Evolutionary conservation across 37 sponge, comb jelly and placozoan species (phyloP).

Genomic region (Dysidea cf. avara): DNA sequence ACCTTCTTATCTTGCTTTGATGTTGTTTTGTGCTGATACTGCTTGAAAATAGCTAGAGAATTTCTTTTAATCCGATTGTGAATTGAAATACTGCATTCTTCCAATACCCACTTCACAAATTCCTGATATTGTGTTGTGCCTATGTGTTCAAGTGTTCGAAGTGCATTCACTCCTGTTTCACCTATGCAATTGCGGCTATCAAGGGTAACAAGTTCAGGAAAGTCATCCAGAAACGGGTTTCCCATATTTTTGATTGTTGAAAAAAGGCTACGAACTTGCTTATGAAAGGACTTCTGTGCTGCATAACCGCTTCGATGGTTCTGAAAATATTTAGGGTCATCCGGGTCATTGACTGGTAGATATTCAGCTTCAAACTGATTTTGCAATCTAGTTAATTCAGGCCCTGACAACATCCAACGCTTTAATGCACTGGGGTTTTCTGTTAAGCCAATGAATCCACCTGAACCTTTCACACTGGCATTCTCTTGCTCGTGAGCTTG

Average conservation of each 20-base stretch:
- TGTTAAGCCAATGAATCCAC: constrained; percentile 10
- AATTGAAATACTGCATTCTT: constrained; percentile 19
- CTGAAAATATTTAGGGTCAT: neutral
- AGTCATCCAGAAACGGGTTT: constrained; percentile 3
- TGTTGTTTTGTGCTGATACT: constrained; percentile 1
- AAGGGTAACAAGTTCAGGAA: constrained; percentile 11
- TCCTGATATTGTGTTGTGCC: constrained; percentile 13
- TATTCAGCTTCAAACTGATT: constrained; percentile 23
- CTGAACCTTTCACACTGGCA: neutral
- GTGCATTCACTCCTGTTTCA: neutral
- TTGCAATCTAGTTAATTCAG: constrained; percentile 10
- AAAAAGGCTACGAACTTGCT: neutral
- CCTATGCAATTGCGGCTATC: neutral
- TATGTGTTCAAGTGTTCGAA: neutral
- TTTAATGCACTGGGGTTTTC: constrained; percentile 10
- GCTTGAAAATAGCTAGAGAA: constrained; percentile 4
- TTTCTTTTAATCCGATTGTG: constrained; percentile 13
- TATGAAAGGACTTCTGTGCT: neutral
- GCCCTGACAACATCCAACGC: constrained; percentile 17
- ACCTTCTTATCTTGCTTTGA: too few relatives aligned
- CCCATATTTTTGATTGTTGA: neutral
- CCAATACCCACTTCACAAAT: constrained; percentile 2
- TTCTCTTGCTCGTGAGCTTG: constrained; percentile 22
- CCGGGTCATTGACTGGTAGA: neutral
- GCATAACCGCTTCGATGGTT: neutral